Evolutionary conservation across 1,140 invertebrate species (phyloP), one percentile per base, ranked within the genome.

Genomic region (Euura lappo): DNA sequence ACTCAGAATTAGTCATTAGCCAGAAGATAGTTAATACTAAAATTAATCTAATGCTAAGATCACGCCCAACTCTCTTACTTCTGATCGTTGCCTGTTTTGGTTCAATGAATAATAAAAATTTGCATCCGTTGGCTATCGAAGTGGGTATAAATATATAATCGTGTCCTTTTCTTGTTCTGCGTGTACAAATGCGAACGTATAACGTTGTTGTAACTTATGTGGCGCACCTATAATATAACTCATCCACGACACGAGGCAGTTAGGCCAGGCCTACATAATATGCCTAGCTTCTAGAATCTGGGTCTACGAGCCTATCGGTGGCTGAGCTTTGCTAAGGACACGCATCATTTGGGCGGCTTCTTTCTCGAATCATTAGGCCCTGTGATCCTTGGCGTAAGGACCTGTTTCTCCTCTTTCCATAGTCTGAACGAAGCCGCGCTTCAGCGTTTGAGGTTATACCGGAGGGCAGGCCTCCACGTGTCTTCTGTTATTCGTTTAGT

Each of bases 321-420:
- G 51, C 51, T 60, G 51, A 60, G 51, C 51, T 60, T 60, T 60
- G 51, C 51, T 60, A 60, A 60, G 51, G 51, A 60, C 51, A 60
- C 51, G 51, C 3, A 60, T 60, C 51, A 60, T 60, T 60, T 60
- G 51, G 51, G 51, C 51, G 51, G 51, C 51, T 60, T 60, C 51
- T 60, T 60, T 60, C 51, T 60, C 51, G 6, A 60, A 60, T 60
- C 51, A 60, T 60, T 60, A 60, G 51, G 51, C 51, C 51, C 3
- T 60, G 3, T 8, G 51, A n/a, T 60, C 51, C 51, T 60, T 60
- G 51, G 0, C 13, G 13, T 60, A 60, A 60, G 51, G 51, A 60
- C 51, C 51, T 60, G 51, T 60, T 60, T 60, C 51, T 60, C 51
- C 51, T 60, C 51, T 60, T 60, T 60, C 51, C 6, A 60, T n/a